Evolutionary conservation across 37 sponge, comb jelly and placozoan species (phyloP), one percentile per base, ranked within the genome.

Genomic region (Aplysina aerophoba): DNA sequence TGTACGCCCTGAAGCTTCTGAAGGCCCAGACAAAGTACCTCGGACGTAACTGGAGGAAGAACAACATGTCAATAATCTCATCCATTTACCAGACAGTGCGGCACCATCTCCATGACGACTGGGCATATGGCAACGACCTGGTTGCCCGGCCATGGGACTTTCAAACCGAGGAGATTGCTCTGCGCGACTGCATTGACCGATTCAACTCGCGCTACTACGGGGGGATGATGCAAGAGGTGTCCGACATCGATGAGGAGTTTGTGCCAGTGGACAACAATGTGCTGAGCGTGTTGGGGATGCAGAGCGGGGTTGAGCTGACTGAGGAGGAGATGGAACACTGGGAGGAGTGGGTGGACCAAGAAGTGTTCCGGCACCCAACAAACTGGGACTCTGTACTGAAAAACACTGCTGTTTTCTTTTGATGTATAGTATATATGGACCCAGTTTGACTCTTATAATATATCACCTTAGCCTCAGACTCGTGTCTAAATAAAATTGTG

Each of bases 61-160:
- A 74, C 75, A 98, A 98, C 83, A 98, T 98, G 98, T 91, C 89
- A 62, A 93, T 90, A 34, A 85, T 98, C 21, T 93, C 96, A n/a
- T 82, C 93, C 55, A 98, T 98, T 54, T 98, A 98, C 61, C 94
- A 93, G 28, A 85, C 90, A 31, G 98, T 98, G 14, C 66, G 98
- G 40, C 98, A 98, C 80, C 93, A 91, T 67, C 88, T 97, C 73
- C 87, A 92, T 62, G 97, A 96, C 37, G 99, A 98, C 87, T 98
- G 99, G 99, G 99, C 99, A 19, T 98, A 93, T 64, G 99, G 99
- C 19, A 96, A 91, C 81, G 99, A 96, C 84, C 94, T 94, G 0
- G 95, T 92, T 44, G 94, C 94, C 33, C 85, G 82, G 60, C 97
- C 97, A 6, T 94, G 97, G 90, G 97, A 96, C 73, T 96, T 89